Evolutionary conservation across 2,888 invertebrate genomes (phyloP).

Genomic region (Chymomyza caudatula): DNA sequence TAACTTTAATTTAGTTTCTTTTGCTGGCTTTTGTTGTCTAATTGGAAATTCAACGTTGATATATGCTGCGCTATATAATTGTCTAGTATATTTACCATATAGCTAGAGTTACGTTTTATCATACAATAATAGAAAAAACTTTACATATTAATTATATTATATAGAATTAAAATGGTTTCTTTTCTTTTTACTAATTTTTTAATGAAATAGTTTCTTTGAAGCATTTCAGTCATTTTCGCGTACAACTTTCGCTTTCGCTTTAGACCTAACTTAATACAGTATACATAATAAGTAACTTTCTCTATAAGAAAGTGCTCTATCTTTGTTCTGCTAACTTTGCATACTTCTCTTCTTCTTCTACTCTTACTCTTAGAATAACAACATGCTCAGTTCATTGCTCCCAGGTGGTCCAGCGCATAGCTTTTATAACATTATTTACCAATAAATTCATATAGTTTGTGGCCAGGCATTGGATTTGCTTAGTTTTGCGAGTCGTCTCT

Average conservation of each 20-base stretch:
- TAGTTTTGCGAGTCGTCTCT: conserved; percentile 25
- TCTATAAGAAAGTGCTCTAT: not conserved
- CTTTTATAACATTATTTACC: conserved; percentile 16
- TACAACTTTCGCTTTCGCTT: not conserved
- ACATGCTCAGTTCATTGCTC: not conserved
- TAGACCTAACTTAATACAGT: not conserved
- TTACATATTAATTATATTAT: conserved; percentile 8
- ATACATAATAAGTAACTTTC: not conserved
- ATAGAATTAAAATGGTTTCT: conserved; percentile 23
- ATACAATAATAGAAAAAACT: not conserved
- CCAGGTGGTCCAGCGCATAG: not conserved
- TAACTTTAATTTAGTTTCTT: conserved; percentile 12
- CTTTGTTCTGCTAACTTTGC: not conserved
- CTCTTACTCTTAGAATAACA: not conserved
- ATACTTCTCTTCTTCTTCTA: not conserved
- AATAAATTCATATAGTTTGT: conserved; percentile 17
- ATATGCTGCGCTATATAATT: conserved; percentile 21
- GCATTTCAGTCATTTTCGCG: conserved; percentile 59
- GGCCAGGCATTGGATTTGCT: conserved; percentile 60
- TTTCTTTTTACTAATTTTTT: conserved; percentile 28
- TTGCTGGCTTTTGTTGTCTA: conserved; percentile 27
- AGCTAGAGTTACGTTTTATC: not conserved
- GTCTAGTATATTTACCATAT: not conserved
- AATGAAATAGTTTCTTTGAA: conserved; percentile 66
- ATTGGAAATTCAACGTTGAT: conserved; percentile 50